Conservation (phyloP, 2,797 vertebrate species). For the Atherinosoma microstoma region DNA sequence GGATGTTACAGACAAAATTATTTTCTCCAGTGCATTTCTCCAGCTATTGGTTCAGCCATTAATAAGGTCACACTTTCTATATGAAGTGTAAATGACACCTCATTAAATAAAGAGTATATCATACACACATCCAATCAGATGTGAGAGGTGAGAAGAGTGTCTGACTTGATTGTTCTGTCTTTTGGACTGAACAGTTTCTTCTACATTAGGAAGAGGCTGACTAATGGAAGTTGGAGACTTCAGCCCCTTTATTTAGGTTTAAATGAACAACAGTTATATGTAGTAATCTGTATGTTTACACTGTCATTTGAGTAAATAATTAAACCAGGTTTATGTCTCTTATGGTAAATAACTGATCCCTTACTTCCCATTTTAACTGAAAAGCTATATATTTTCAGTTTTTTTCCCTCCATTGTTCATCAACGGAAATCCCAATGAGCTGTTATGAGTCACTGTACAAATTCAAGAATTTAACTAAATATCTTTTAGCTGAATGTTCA, state of each 20-base stretch:
- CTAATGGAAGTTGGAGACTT: not conserved
- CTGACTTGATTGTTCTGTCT: constrained; percentile 40
- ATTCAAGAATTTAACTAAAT: constrained; percentile 10
- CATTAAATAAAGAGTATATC: constrained; percentile 73
- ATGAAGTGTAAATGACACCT: constrained; percentile 80
- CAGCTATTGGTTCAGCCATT: constrained; percentile 62
- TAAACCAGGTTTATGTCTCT: not conserved
- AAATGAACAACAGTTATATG: not conserved
- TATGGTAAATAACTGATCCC: not conserved
- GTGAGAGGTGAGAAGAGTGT: constrained; percentile 22
- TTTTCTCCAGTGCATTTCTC: constrained; percentile 46
- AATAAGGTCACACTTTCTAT: constrained; percentile 82
- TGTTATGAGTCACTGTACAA: constrained; percentile 18
- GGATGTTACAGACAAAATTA: constrained; percentile 36
- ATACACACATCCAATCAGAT: constrained; percentile 47
- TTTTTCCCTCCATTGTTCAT: not conserved
- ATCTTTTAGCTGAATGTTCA: constrained; percentile 29
- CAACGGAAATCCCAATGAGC: too few species aligned
- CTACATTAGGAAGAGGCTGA: constrained; percentile 22
- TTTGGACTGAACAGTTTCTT: constrained; percentile 34
- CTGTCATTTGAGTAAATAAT: not conserved
- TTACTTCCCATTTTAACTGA: not conserved
- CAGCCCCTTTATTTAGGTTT: not conserved
- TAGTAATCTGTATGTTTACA: not conserved
- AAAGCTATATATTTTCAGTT: not conserved